Conservation (phyloP, 2,888 invertebrate genomes). For the Andrena camellia region DNA sequence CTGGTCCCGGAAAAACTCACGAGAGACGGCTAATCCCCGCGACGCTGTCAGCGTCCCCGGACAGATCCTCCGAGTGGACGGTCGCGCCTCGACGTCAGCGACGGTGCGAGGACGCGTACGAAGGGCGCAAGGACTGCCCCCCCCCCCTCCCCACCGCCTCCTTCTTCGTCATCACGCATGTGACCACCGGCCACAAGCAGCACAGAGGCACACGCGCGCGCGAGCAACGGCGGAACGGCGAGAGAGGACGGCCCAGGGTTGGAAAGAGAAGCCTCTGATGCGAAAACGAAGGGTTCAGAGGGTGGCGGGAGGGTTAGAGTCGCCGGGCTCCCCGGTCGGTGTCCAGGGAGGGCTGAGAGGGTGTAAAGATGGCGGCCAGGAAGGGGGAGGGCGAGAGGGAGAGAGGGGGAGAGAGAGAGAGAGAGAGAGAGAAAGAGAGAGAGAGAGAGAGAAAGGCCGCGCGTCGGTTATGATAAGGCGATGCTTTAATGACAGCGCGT, state of each 20-base stretch:
- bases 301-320: constrained; percentile 59
- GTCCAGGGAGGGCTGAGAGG: constrained; percentile 72
- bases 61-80: neutral
- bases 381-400: constrained; percentile 51
- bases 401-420: neutral
- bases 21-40: constrained; percentile 38
- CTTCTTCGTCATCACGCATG: constrained; percentile 76
- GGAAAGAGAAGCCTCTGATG: constrained; percentile 49
- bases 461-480: constrained; percentile 85
- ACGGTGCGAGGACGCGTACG: constrained; percentile 61
- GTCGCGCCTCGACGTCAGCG: constrained; percentile 47
- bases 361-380: constrained; percentile 84
- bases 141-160: constrained; percentile 11
- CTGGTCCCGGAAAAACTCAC: constrained; percentile 14
- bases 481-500: constrained; percentile 85
- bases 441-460: constrained; percentile 75
- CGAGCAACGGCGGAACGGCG: constrained; percentile 19
- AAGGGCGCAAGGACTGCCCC: constrained; percentile 71
- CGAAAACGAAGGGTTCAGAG: constrained; percentile 45
- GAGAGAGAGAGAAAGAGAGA: constrained; percentile 28
- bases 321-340: constrained; percentile 67
- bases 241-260: constrained; percentile 20
- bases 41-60: constrained; percentile 17
- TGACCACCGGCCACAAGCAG: constrained; percentile 75
- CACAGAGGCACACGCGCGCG: constrained; percentile 26